These are phyloP conservation scores for Papilio polyxenes DNA, from an alignment of 1,140 invertebrate genomes.

Conservation along the genomic window DNA sequence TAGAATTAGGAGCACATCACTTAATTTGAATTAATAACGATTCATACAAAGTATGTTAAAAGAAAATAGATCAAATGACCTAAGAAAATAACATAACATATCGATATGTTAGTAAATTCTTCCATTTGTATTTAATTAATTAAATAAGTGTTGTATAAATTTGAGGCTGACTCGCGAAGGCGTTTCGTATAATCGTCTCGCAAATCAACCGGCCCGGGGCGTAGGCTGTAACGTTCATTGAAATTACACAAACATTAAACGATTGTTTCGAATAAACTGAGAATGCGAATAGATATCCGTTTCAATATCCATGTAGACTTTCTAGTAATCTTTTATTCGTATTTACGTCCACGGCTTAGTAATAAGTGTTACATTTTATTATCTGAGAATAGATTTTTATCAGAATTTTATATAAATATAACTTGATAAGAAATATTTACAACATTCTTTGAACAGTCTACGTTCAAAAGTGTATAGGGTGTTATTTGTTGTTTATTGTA, in stretches of 20 bases:
- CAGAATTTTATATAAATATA: background rate
- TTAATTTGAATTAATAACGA: too few species aligned
- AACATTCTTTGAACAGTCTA: background rate
- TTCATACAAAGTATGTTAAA: too few species aligned
- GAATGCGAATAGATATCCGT: background rate
- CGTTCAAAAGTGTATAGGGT: background rate
- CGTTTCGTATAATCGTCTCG: background rate
- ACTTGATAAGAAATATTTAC: background rate
- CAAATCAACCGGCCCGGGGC: background rate
- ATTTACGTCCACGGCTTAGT: background rate
- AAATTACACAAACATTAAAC: background rate
- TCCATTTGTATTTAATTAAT: constrained; percentile 1
- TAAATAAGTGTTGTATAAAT: constrained; percentile 9
- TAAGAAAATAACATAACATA: too few species aligned
- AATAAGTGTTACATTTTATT: constrained; percentile 1
- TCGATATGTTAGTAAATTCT: background rate
- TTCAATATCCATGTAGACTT: background rate
- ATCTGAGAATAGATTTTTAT: background rate
- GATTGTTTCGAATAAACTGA: constrained; percentile 8
- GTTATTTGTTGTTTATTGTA: background rate
- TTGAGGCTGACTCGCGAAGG: background rate
- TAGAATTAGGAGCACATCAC: too few species aligned
- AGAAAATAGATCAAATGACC: too few species aligned
- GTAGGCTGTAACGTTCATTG: constrained; percentile 9
- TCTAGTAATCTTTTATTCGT: background rate